Percentiles rank a stretch among this genome's conserved stretches.
phyloP scores from a whole-genome alignment of 1,140 invertebrate species.

The Pomacea maculata region DNA sequence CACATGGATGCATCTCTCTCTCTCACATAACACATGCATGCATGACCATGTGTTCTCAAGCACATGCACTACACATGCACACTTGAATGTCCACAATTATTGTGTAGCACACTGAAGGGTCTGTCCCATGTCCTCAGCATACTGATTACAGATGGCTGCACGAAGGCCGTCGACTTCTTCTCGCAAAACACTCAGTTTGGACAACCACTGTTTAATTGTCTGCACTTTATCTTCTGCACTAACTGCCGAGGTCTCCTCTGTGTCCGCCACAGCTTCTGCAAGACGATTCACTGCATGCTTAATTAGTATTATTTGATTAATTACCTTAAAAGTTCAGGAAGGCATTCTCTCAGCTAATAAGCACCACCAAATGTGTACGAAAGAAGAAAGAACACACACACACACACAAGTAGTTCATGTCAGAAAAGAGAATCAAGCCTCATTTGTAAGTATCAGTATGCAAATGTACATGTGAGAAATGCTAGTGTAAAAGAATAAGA shows the following conservation, averaged over 20 bases:
- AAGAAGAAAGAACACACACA: too few relatives aligned
- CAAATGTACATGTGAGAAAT: not conserved
- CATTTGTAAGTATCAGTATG: too few relatives aligned
- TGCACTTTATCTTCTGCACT: constrained; percentile 30
- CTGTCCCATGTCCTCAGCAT: constrained; percentile 60
- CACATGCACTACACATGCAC: not conserved
- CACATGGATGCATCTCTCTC: not conserved
- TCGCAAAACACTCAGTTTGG: constrained; percentile 46
- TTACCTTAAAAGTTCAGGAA: too few relatives aligned
- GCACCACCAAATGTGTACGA: too few relatives aligned
- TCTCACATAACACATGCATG: too few relatives aligned
- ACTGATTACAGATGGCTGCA: constrained; percentile 55
- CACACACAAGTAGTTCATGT: too few relatives aligned
- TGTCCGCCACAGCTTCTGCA: constrained; percentile 4
- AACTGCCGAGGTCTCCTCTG: not conserved
- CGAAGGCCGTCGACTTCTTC: constrained; percentile 55
- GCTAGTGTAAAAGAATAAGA: not conserved
- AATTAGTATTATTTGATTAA: too few relatives aligned
- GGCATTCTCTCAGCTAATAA: too few relatives aligned
- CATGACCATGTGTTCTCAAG: not conserved
- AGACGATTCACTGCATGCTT: too few relatives aligned
- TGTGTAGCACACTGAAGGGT: constrained; percentile 57
- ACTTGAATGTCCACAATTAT: constrained; percentile 24
- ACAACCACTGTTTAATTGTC: constrained; percentile 50
- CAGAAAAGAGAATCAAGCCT: too few relatives aligned